A percentile compares a stretch with the other conserved stretches of the same genome.
Evolutionary conservation across 2,888 invertebrate species (phyloP).

Genomic region (Drosophila putrida): DNA sequence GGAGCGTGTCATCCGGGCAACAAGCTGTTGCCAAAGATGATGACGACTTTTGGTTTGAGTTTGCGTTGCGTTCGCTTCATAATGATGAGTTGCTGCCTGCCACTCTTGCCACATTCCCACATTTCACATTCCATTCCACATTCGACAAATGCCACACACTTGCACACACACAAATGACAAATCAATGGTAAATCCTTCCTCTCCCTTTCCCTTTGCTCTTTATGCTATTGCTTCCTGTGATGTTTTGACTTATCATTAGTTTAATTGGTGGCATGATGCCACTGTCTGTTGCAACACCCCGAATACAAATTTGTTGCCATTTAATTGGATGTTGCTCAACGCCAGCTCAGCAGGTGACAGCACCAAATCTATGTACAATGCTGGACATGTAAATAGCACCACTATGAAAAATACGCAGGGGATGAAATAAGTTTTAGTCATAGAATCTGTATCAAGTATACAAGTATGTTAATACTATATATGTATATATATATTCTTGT

Average conservation of each 20-base stretch:
- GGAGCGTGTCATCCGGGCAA: slow-evolving; percentile 58
- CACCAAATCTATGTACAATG: neutral
- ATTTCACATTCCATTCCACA: neutral
- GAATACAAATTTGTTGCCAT: slow-evolving; percentile 49
- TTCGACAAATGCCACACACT: slow-evolving; percentile 19
- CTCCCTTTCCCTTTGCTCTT: neutral
- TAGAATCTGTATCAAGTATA: no score
- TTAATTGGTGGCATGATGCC: slow-evolving; percentile 84
- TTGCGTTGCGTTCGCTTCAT: slow-evolving; percentile 29
- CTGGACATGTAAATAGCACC: neutral
- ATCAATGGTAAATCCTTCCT: slow-evolving; percentile 34
- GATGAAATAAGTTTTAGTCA: no score
- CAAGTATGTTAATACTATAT: no score
- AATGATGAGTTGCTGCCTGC: slow-evolving; percentile 45
- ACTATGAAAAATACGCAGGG: no score
- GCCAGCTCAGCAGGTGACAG: slow-evolving; percentile 56
- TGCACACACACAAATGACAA: slow-evolving; percentile 33
- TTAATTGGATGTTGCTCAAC: slow-evolving; percentile 70
- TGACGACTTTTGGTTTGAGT: slow-evolving; percentile 15
- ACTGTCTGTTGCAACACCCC: slow-evolving; percentile 31
- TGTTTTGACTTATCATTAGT: slow-evolving; percentile 83
- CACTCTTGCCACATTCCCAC: slow-evolving; percentile 2
- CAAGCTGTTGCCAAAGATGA: slow-evolving; percentile 60
- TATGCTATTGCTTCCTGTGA: slow-evolving; percentile 28
- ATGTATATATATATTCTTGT: no score